A percentile compares a stretch with the other conserved stretches of the same genome.
Conservation (phyloP, 2,113 vertebrate species). For the Tenebrosternarchus preto region DNA sequence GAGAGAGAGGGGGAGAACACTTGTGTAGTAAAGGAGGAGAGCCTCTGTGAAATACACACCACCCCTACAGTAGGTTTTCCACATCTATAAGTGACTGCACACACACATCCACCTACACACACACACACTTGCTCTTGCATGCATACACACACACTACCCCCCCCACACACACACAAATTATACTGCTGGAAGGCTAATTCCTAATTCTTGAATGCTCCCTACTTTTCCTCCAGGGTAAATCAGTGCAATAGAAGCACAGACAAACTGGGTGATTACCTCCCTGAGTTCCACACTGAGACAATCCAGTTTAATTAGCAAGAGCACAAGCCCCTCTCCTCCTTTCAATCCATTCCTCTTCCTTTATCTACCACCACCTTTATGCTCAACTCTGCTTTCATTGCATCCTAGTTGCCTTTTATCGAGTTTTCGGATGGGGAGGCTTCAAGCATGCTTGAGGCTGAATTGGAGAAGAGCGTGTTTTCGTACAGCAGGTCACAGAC, state of each 20-base stretch:
- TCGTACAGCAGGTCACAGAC: slow-evolving; percentile 60
- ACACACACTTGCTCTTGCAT: slow-evolving; percentile 13
- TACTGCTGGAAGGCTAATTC: slow-evolving; percentile 34
- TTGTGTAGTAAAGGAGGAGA: slow-evolving; percentile 35
- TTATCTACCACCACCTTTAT: slow-evolving; percentile 38
- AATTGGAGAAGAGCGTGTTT: slow-evolving; percentile 63
- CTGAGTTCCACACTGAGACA: slow-evolving; percentile 31
- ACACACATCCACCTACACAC: slow-evolving; percentile 1
- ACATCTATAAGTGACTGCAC: slow-evolving; percentile 33
- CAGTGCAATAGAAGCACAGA: slow-evolving; percentile 17
- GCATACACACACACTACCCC: slow-evolving; percentile 22
- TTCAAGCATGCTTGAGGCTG: slow-evolving; percentile 64
- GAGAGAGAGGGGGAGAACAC: slow-evolving; percentile 30
- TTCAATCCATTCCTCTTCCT: slow-evolving; percentile 34
- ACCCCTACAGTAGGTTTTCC: slow-evolving; percentile 5
- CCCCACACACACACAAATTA: slow-evolving; percentile 43
- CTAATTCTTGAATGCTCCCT: slow-evolving; percentile 43
- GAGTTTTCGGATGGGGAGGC: slow-evolving; percentile 55
- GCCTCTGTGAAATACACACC: slow-evolving; percentile 26
- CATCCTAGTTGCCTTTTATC: slow-evolving; percentile 56
- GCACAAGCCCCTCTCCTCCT: slow-evolving; percentile 18
- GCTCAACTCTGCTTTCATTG: slow-evolving; percentile 44
- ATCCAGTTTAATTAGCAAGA: slow-evolving; percentile 38
- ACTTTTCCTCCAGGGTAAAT: slow-evolving; percentile 22
- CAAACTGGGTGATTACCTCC: slow-evolving; percentile 48